Evolutionary conservation across 2,888 invertebrate species (phyloP).

Genomic region (Cyclophora punctaria): DNA sequence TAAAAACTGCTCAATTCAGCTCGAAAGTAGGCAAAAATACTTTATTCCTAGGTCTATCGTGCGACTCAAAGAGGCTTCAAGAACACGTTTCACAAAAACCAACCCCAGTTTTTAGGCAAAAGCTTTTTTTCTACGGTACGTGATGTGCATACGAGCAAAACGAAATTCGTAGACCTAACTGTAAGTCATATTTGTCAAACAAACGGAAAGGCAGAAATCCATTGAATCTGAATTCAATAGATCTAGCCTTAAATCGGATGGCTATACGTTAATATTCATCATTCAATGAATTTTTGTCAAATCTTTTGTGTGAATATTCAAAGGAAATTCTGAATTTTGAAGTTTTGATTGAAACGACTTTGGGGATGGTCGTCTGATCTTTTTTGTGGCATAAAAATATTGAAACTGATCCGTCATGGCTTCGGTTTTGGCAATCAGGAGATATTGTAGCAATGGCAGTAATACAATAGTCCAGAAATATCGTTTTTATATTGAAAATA

Average conservation of each 20-base stretch:
- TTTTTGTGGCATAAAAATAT: too few relatives aligned
- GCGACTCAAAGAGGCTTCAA: slow-evolving; percentile 16
- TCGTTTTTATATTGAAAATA: too few relatives aligned
- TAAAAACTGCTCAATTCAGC: slow-evolving; percentile 2
- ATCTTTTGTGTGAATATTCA: slow-evolving; percentile 42
- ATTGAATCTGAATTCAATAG: slow-evolving; percentile 10
- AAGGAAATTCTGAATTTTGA: too few relatives aligned
- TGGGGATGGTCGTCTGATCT: too few relatives aligned
- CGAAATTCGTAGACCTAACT: slow-evolving; percentile 9
- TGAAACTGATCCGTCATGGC: too few relatives aligned
- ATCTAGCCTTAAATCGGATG: not conserved
- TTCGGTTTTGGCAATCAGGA: too few relatives aligned
- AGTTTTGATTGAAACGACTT: too few relatives aligned
- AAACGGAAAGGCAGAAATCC: slow-evolving; percentile 2
- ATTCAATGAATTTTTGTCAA: slow-evolving; percentile 2
- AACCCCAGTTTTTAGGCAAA: slow-evolving; percentile 20
- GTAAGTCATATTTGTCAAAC: slow-evolving; percentile 18
- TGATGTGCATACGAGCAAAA: slow-evolving; percentile 20
- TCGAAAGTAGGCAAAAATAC: slow-evolving; percentile 8
- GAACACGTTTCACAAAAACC: slow-evolving; percentile 12
- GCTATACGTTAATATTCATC: not conserved
- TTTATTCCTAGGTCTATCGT: slow-evolving; percentile 12
- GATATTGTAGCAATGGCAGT: too few relatives aligned
- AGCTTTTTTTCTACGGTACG: slow-evolving; percentile 21
- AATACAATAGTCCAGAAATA: too few relatives aligned